A percentile compares a stretch with the other conserved stretches of the same genome.
phyloP scores from a whole-genome alignment of 2,888 invertebrate species.

The Scotopteryx bipunctaria region DNA sequence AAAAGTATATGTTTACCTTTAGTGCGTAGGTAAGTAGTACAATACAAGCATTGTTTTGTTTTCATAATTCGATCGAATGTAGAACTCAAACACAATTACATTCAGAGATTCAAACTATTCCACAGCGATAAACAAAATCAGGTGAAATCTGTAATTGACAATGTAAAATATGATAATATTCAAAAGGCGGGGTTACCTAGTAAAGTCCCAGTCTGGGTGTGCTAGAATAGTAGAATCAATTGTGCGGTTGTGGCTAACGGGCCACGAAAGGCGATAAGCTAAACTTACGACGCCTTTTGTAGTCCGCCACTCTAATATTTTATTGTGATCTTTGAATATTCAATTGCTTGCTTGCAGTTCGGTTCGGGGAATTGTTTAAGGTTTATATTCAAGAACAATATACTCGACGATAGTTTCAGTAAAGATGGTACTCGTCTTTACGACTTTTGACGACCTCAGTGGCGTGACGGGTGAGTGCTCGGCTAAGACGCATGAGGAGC shows the following conservation, averaged over 20 bases:
- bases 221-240: conserved; percentile 67
- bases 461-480: too few species aligned
- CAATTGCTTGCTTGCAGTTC: conserved; percentile 33
- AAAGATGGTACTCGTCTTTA: too few species aligned
- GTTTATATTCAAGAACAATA: too few species aligned
- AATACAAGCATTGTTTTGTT: not conserved
- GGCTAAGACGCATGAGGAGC: too few species aligned
- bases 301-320: conserved; percentile 58
- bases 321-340: conserved; percentile 57
- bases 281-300: conserved; percentile 75
- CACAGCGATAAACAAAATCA: conserved; percentile 43
- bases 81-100: conserved; percentile 3
- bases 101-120: conserved; percentile 44
- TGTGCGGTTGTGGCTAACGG: conserved; percentile 73
- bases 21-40: too few species aligned
- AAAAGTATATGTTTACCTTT: too few species aligned
- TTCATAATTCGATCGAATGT: not conserved
- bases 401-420: too few species aligned
- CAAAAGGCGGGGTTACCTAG: conserved; percentile 57
- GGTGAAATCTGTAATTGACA: conserved; percentile 60
- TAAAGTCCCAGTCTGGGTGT: conserved; percentile 57
- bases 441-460: too few species aligned
- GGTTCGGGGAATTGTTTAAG: conserved; percentile 14
- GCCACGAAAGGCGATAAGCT: conserved; percentile 71
- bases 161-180: conserved; percentile 70